These are phyloP conservation scores for Suricata suricatta DNA, from an alignment of 2,113 vertebrate species.

Conservation along the genomic window DNA sequence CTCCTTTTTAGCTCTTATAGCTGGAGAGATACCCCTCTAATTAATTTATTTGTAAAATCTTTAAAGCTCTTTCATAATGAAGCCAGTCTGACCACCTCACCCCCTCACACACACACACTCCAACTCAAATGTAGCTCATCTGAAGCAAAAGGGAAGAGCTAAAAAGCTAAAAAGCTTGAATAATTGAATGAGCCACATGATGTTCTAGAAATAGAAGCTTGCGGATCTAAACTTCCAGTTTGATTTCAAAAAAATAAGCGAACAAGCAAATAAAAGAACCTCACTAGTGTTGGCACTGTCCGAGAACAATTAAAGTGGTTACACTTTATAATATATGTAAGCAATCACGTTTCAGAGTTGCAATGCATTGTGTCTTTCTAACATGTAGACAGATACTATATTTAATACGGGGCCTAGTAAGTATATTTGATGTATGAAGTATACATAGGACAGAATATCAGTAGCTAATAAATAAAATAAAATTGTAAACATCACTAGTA, in stretches of 20 bases:
- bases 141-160: background rate
- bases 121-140: background rate
- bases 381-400: background rate
- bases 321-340: background rate
- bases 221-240: background rate
- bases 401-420: background rate
- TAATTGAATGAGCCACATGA: background rate
- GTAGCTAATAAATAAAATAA: background rate
- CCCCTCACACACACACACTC: background rate
- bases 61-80: background rate
- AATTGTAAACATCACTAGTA: background rate
- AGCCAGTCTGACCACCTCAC: background rate
- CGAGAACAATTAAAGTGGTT: background rate
- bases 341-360: background rate
- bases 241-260: background rate
- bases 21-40: background rate
- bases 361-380: background rate
- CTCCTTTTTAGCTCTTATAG: background rate
- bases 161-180: background rate
- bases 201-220: background rate
- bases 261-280: background rate
- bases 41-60: background rate
- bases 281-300: background rate
- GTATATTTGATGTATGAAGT: background rate
- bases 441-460: background rate